Conservation (phyloP, 2,797 vertebrate species). For the Enteromius anoplus region DNA sequence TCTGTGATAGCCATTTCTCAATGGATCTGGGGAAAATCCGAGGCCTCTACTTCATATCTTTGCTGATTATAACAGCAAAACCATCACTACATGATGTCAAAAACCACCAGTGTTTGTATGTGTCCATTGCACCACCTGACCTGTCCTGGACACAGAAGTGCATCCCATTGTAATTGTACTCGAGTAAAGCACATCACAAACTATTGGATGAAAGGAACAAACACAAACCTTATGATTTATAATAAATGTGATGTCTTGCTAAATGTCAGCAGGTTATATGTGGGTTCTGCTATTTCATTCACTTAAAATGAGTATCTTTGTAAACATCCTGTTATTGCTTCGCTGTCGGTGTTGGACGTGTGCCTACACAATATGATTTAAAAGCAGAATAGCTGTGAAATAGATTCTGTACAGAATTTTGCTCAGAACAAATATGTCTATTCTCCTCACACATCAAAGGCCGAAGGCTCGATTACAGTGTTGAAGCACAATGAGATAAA, state of each 20-base stretch:
- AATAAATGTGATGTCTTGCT: neutral
- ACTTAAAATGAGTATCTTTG: conserved; percentile 44
- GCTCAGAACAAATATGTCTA: neutral
- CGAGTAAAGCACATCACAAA: neutral
- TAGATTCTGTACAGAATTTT: neutral
- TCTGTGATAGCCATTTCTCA: conserved; percentile 86
- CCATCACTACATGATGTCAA: conserved; percentile 63
- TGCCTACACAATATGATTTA: conserved; percentile 27
- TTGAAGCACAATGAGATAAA: conserved; percentile 1
- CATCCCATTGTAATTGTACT: neutral
- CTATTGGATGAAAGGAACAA: neutral
- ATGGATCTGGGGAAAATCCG: conserved; percentile 12
- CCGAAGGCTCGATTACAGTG: neutral
- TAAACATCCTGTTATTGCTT: conserved; percentile 81
- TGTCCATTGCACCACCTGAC: conserved; percentile 51
- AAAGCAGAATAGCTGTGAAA: neutral
- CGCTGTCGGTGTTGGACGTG: conserved; percentile 62
- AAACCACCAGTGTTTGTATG: conserved; percentile 70
- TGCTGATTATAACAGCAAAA: conserved; percentile 56
- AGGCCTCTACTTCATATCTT: conserved; percentile 29
- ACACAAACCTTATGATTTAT: neutral
- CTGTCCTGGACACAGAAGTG: neutral
- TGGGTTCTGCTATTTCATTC: conserved; percentile 52
- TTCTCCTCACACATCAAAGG: neutral
- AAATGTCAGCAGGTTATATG: conserved; percentile 62